Percentiles rank a stretch among this genome's conserved stretches.
These are phyloP conservation scores for Sisyra nigra DNA, from an alignment of 2,888 invertebrate species.

Conservation along the genomic window DNA sequence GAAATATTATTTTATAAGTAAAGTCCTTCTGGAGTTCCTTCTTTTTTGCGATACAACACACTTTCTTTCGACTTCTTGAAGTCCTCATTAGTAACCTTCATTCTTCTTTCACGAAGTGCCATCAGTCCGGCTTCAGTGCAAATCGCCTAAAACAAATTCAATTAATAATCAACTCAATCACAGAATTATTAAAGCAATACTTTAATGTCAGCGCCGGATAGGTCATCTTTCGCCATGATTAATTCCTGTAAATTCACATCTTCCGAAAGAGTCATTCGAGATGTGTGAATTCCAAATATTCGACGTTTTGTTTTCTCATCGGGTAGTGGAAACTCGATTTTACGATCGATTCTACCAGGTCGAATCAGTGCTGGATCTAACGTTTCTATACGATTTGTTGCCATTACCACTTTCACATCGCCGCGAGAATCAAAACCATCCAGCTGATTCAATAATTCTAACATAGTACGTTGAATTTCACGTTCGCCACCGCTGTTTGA, in stretches of 20 bases:
- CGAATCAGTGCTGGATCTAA: slow-evolving; percentile 96
- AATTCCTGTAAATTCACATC: slow-evolving; percentile 95
- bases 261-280: slow-evolving; percentile 93
- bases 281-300: slow-evolving; percentile 96
- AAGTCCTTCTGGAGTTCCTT: slow-evolving; percentile 97
- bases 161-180: no score
- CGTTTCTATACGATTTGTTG: slow-evolving; percentile 96
- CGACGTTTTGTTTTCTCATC: slow-evolving; percentile 97
- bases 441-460: slow-evolving; percentile 93
- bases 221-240: slow-evolving; percentile 98
- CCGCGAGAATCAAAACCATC: slow-evolving; percentile 96
- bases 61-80: slow-evolving; percentile 99
- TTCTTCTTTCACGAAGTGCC: slow-evolving; percentile 91
- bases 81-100: slow-evolving; percentile 99
- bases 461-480: slow-evolving; percentile 99
- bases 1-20: slow-evolving; percentile 89
- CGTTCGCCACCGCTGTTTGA: slow-evolving; percentile 98
- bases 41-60: slow-evolving; percentile 96
- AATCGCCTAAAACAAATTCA: slow-evolving; percentile 58
- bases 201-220: slow-evolving; percentile 94
- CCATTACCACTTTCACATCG: slow-evolving; percentile 96
- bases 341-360: slow-evolving; percentile 96
- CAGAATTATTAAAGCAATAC: no score
- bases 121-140: slow-evolving; percentile 98
- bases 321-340: slow-evolving; percentile 97